Conservation (phyloP, 2,797 vertebrate species). For the Coracias cyanogaster region DNA sequence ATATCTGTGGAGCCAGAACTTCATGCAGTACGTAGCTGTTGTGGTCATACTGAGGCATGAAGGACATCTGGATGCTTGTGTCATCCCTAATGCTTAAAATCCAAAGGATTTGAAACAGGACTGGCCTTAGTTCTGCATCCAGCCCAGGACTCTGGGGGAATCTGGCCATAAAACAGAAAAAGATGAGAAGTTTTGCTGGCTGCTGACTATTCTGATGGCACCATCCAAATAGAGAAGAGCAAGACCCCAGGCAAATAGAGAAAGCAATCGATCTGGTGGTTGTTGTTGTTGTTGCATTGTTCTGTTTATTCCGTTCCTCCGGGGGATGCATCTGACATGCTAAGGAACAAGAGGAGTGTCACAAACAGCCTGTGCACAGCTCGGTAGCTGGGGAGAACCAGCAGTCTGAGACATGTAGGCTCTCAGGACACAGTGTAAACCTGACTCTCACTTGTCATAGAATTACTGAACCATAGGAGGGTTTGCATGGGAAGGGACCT, state of each 20-base stretch:
- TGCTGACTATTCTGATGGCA: not conserved
- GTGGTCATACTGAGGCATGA: not conserved
- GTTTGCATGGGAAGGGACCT: too few relatives aligned
- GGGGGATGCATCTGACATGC: not conserved
- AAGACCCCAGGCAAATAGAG: not conserved
- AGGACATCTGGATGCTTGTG: not conserved
- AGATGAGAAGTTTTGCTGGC: not conserved
- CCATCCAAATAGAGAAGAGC: not conserved
- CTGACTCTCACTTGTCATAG: not conserved
- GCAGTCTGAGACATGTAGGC: not conserved
- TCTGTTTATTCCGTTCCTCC: not conserved
- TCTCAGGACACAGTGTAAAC: not conserved
- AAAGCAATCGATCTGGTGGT: not conserved
- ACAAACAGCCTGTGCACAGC: not conserved
- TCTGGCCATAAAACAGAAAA: not conserved
- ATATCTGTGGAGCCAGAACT: not conserved
- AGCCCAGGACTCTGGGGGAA: not conserved
- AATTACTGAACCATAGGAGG: too few relatives aligned
- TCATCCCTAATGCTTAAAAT: not conserved
- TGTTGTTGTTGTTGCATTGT: not conserved
- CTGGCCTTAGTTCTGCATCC: not conserved
- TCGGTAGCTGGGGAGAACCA: not conserved
- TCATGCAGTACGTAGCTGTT: not conserved
- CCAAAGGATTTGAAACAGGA: not conserved
- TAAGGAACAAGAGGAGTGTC: not conserved